Percentiles rank a stretch among this genome's conserved stretches.
Conservation (phyloP, 2,113 vertebrate species). For the Ptilorrhoa leucosticta region DNA sequence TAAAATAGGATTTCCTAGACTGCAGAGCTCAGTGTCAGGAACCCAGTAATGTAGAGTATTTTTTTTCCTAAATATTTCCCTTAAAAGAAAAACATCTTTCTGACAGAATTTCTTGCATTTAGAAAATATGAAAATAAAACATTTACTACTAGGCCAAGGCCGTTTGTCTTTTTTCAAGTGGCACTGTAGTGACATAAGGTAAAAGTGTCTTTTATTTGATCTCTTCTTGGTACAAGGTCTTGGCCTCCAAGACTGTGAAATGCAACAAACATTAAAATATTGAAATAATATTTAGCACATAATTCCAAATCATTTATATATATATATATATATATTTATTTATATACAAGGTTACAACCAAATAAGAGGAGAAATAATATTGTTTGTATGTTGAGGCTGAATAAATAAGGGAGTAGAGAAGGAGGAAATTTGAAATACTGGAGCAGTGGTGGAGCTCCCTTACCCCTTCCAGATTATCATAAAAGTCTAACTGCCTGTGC, state of each 20-base stretch:
- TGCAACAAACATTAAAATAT: not conserved
- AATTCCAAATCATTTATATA: no score
- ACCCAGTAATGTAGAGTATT: not conserved
- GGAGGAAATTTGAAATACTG: not conserved
- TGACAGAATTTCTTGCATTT: not conserved
- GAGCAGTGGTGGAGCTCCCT: not conserved
- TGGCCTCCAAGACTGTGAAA: not conserved
- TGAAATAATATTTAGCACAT: not conserved
- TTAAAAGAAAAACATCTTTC: not conserved
- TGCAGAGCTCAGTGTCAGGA: not conserved
- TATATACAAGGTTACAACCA: not conserved
- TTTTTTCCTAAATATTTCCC: not conserved
- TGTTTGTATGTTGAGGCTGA: not conserved
- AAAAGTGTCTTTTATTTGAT: not conserved
- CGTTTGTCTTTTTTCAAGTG: not conserved
- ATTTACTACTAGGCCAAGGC: not conserved
- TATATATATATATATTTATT: no score
- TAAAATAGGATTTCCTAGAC: not conserved
- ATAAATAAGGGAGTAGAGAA: not conserved
- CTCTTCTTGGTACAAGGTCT: not conserved
- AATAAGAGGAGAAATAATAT: not conserved
- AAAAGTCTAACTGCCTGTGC: not conserved
- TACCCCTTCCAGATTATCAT: not conserved
- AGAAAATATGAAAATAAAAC: not conserved
- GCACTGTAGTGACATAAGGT: not conserved